Percentiles rank a stretch among this genome's conserved stretches.
These are phyloP conservation scores for Trichomycterus rosablanca DNA, from an alignment of 2,113 vertebrate species.

Conservation along the genomic window DNA sequence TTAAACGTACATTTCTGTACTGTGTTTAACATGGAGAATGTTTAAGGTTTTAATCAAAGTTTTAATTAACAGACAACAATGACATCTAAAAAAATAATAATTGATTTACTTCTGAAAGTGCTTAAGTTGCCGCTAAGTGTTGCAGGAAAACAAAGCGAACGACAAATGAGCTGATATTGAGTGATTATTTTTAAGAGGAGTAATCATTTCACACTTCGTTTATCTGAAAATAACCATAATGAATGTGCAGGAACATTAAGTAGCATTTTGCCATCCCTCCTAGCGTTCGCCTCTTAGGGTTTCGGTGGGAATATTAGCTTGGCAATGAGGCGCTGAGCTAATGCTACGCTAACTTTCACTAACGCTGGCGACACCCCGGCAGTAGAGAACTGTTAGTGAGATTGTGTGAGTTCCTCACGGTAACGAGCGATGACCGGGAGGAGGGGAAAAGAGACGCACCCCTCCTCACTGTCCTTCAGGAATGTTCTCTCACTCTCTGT, in stretches of 20 bases:
- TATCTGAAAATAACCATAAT: constrained; percentile 51
- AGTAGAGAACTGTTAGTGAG: constrained; percentile 26
- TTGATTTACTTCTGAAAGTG: too few species aligned
- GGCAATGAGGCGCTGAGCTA: constrained; percentile 47
- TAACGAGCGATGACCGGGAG: constrained; percentile 32
- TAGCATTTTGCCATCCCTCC: constrained; percentile 44
- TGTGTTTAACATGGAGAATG: too few species aligned
- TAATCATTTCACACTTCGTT: constrained; percentile 49
- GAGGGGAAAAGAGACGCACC: constrained; percentile 13
- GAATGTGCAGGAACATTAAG: constrained; percentile 45
- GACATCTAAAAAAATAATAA: too few species aligned
- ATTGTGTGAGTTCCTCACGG: constrained; percentile 20
- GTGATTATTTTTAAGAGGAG: constrained; percentile 35
- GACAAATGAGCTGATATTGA: constrained; percentile 37
- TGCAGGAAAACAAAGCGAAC: constrained; percentile 18
- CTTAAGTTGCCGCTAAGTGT: constrained; percentile 6
- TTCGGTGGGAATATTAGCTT: constrained; percentile 43
- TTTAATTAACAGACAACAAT: too few species aligned
- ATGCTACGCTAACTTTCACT: constrained; percentile 45
- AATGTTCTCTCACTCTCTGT: constrained; percentile 31
- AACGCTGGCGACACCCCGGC: constrained; percentile 26
- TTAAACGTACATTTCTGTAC: too few species aligned
- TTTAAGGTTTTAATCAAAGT: too few species aligned
- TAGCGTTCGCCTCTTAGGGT: constrained; percentile 40
- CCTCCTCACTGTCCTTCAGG: constrained; percentile 31